Conservation (phyloP, 2,888 invertebrate genomes). For the Crematogaster levior region DNA sequence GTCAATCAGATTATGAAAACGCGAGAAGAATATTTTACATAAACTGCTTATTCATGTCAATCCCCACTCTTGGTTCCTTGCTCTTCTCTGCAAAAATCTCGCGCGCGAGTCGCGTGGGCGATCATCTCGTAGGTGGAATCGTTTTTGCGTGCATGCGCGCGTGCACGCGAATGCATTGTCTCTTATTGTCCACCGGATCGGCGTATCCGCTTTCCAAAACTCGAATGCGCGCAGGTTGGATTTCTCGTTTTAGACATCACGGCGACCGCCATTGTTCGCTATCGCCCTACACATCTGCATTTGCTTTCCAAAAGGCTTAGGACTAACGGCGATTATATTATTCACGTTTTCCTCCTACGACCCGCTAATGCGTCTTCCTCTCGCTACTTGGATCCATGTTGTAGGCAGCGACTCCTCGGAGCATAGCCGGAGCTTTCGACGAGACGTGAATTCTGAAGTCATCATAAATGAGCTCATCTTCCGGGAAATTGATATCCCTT, state of each 20-base stretch:
- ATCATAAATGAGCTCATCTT: conserved; percentile 35
- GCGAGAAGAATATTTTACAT: conserved; percentile 27
- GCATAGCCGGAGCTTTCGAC: not conserved
- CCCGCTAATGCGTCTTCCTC: conserved; percentile 48
- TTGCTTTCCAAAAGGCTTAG: conserved; percentile 54
- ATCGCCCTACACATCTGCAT: conserved; percentile 54
- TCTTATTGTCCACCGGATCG: conserved; percentile 65
- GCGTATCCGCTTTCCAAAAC: conserved; percentile 66
- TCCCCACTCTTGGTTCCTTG: conserved; percentile 47
- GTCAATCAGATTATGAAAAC: conserved; percentile 21
- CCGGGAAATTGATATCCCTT: conserved; percentile 25
- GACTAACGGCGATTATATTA: conserved; percentile 53
- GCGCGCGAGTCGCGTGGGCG: conserved; percentile 70
- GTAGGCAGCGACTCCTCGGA: conserved; percentile 6
- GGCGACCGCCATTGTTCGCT: conserved; percentile 50
- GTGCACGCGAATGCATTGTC: conserved; percentile 73
- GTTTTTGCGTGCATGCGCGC: conserved; percentile 65
- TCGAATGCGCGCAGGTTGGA: conserved; percentile 40
- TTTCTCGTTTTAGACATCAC: conserved; percentile 49
- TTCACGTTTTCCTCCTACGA: conserved; percentile 54
- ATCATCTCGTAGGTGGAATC: conserved; percentile 70
- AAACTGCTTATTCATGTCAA: conserved; percentile 31
- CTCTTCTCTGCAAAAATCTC: conserved; percentile 57
- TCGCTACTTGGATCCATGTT: conserved; percentile 43
- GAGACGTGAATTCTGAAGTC: conserved; percentile 26